Evolutionary conservation across 2,113 vertebrate species (phyloP).

Genomic region (Hassar affinis): DNA sequence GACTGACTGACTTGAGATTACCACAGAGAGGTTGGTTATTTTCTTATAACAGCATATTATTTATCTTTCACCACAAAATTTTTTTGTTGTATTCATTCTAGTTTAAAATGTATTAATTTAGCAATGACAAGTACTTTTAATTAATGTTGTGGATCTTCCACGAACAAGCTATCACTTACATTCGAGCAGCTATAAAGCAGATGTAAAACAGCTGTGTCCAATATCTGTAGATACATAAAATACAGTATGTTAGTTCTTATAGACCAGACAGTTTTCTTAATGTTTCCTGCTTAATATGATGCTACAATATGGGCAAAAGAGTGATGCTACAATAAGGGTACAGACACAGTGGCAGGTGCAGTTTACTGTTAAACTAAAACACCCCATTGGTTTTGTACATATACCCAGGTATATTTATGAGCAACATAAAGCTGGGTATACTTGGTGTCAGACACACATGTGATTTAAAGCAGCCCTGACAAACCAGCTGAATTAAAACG

Average conservation of each 20-base stretch:
- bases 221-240: background rate
- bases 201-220: too few species aligned
- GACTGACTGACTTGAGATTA: too few species aligned
- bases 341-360: background rate
- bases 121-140: background rate
- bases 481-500: constrained; percentile 60
- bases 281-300: background rate
- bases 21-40: background rate
- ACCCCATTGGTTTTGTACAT: background rate
- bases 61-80: background rate
- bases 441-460: constrained; percentile 61
- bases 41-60: background rate
- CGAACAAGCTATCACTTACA: background rate
- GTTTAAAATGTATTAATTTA: too few species aligned
- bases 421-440: constrained; percentile 63
- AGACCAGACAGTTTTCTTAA: background rate
- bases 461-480: constrained; percentile 66
- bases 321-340: background rate
- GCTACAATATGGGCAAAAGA: background rate
- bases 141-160: background rate
- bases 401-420: constrained; percentile 63
- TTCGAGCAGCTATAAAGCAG: background rate
- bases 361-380: background rate
- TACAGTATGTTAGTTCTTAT: background rate
- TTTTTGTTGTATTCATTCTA: too few species aligned